Conservation (phyloP, 1,140 invertebrate genomes). For the Oreohelix idahoensis region DNA sequence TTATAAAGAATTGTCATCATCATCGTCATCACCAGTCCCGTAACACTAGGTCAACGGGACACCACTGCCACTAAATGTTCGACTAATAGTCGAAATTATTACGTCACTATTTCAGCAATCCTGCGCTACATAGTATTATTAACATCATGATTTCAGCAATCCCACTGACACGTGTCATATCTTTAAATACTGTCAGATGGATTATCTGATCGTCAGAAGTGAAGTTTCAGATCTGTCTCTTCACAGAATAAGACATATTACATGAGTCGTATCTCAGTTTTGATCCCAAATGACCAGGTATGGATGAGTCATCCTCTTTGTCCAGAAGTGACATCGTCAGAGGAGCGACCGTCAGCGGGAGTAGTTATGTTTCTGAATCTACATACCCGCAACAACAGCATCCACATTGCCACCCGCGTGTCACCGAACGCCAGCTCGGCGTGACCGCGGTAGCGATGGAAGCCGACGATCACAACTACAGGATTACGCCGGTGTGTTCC, state of each 20-base stretch:
- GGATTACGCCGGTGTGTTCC: not conserved
- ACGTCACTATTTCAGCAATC: too few relatives aligned
- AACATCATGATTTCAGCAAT: not conserved
- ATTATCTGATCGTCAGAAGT: not conserved
- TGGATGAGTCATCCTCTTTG: not conserved
- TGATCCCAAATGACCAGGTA: not conserved
- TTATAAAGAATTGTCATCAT: too few relatives aligned
- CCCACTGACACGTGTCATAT: not conserved
- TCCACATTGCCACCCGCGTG: not conserved
- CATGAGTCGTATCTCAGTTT: not conserved
- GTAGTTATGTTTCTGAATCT: not conserved
- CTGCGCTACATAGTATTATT: too few relatives aligned
- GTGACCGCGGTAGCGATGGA: constrained; percentile 6
- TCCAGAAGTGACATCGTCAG: not conserved
- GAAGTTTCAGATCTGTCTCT: not conserved
- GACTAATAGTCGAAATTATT: too few relatives aligned
- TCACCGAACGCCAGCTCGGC: not conserved
- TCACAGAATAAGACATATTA: not conserved
- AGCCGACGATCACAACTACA: not conserved
- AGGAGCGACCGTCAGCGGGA: not conserved
- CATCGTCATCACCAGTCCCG: too few relatives aligned
- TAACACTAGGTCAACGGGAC: too few relatives aligned
- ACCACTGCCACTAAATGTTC: too few relatives aligned
- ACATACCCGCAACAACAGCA: not conserved
- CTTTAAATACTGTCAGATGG: not conserved